Evolutionary conservation across 1,140 invertebrate genomes (phyloP).

Genomic region (Drosophila pallidifrons): DNA sequence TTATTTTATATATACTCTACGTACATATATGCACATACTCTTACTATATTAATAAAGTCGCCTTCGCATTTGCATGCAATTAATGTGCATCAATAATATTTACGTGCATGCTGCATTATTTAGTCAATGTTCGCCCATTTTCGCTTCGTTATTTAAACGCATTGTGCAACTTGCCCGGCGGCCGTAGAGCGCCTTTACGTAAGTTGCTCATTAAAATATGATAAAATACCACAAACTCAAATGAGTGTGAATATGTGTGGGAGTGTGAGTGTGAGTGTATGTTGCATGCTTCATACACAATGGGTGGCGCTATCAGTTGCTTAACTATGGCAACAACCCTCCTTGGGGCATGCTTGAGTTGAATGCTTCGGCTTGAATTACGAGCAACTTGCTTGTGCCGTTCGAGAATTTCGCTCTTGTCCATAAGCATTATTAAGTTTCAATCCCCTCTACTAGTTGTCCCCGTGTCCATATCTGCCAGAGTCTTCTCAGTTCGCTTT

Average conservation of each 20-base stretch:
- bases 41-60: conserved; percentile 66
- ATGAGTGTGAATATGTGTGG: too few relatives aligned
- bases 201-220: conserved; percentile 64
- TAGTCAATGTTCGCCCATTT: conserved; percentile 48
- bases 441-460: neutral
- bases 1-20: conserved; percentile 26
- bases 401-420: neutral
- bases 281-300: neutral
- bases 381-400: conserved; percentile 1
- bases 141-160: conserved; percentile 25
- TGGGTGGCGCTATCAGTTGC: neutral
- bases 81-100: conserved; percentile 70
- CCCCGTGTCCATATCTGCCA: neutral
- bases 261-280: neutral
- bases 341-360: conserved; percentile 6
- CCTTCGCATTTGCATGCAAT: conserved; percentile 60
- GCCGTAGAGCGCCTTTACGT: conserved; percentile 34
- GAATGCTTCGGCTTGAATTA: conserved; percentile 7
- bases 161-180: conserved; percentile 46
- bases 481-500: conserved; percentile 22
- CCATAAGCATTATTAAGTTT: neutral
- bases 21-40: too few relatives aligned
- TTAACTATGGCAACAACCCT: conserved; percentile 5
- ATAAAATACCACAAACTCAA: conserved; percentile 2
- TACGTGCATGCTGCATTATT: conserved; percentile 46